Conservation (phyloP, 2,888 invertebrate genomes). For the Plusia festucae region DNA sequence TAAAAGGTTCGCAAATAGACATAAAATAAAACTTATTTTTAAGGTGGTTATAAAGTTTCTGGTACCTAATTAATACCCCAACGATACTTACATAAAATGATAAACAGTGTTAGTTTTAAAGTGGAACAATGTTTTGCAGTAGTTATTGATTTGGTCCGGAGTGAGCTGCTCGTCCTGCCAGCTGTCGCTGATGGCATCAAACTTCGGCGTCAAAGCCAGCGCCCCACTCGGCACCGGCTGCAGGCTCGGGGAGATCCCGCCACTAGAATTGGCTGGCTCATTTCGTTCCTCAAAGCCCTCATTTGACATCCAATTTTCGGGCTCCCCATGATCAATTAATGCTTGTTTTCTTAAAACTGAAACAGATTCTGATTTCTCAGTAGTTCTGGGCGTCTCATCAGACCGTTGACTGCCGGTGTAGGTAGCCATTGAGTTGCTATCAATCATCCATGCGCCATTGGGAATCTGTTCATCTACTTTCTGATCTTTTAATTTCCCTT, state of each 20-base stretch:
- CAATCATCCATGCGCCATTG: constrained; percentile 67
- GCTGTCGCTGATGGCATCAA: constrained; percentile 96
- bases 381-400: constrained; percentile 14
- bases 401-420: too few relatives aligned
- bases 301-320: background rate
- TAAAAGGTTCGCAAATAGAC: too few relatives aligned
- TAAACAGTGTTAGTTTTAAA: constrained; percentile 96
- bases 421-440: background rate
- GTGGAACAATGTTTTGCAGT: constrained; percentile 95
- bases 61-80: too few relatives aligned
- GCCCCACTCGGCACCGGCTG: constrained; percentile 79
- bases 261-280: constrained; percentile 12
- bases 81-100: constrained; percentile 92
- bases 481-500: constrained; percentile 80
- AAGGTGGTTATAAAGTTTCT: too few relatives aligned
- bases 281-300: background rate
- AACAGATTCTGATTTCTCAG: constrained; percentile 11
- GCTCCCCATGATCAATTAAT: background rate
- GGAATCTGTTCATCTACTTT: constrained; percentile 81
- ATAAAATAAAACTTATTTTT: too few relatives aligned
- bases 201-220: constrained; percentile 91
- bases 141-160: constrained; percentile 93
- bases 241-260: constrained; percentile 63
- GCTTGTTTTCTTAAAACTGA: background rate
- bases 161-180: constrained; percentile 94